phyloP scores from a whole-genome alignment of 2,113 vertebrate species.

The Heptranchias perlo region DNA sequence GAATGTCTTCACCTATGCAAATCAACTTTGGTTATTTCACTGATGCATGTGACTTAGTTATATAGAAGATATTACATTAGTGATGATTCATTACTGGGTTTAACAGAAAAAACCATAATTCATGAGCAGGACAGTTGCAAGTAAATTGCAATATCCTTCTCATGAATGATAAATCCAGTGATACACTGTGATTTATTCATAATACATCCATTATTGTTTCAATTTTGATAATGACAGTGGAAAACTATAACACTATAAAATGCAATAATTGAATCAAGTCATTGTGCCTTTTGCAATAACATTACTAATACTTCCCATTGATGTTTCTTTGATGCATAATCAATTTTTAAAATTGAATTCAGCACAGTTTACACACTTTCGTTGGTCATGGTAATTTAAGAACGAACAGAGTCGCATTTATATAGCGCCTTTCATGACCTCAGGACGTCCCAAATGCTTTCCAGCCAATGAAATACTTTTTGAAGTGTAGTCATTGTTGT shows the following conservation, averaged over 20 bases:
- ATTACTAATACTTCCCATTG: not conserved
- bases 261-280: not conserved
- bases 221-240: not conserved
- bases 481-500: not conserved
- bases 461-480: not conserved
- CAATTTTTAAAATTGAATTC: not conserved
- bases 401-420: not conserved
- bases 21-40: not conserved
- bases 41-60: slow-evolving; percentile 7
- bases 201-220: not conserved
- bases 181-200: not conserved
- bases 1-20: not conserved
- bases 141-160: not conserved
- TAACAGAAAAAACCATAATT: not conserved
- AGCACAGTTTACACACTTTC: not conserved
- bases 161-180: not conserved
- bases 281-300: not conserved
- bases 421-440: not conserved
- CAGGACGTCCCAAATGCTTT: not conserved
- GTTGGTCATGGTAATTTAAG: not conserved
- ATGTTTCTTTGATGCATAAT: not conserved
- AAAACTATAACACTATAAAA: not conserved
- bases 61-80: not conserved
- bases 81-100: not conserved
- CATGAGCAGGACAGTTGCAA: not conserved